phyloP scores from a whole-genome alignment of 2,113 vertebrate species.

The Colaptes auratus region DNA sequence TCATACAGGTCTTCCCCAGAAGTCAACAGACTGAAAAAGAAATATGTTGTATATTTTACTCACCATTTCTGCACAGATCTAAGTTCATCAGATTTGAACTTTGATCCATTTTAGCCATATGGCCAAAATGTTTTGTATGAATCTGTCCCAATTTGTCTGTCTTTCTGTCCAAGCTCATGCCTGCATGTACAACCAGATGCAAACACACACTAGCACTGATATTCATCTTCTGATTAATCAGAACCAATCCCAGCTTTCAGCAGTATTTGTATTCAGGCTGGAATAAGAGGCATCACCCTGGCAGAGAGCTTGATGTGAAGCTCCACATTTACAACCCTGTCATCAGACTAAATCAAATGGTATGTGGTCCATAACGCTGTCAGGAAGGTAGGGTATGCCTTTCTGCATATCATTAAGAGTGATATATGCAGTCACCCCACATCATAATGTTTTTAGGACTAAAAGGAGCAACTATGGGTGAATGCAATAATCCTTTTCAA shows the following conservation, averaged over 20 bases:
- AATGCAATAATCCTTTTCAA: conserved; percentile 27
- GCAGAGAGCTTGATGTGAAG: background rate
- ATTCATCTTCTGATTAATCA: background rate
- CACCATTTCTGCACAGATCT: background rate
- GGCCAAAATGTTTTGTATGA: background rate
- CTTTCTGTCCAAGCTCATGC: background rate
- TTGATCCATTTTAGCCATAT: background rate
- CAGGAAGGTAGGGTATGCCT: conserved; percentile 19
- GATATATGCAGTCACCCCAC: conserved; percentile 55
- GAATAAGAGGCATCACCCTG: background rate
- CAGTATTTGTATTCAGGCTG: conserved; percentile 27
- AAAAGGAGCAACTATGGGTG: conserved; percentile 20
- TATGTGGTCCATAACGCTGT: conserved; percentile 49
- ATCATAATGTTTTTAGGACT: conserved; percentile 43
- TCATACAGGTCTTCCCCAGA: background rate
- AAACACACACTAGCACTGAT: background rate
- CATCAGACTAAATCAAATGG: conserved; percentile 52
- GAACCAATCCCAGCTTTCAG: background rate
- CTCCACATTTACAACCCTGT: conserved; percentile 50
- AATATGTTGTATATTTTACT: background rate
- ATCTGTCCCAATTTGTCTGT: background rate
- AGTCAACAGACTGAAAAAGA: background rate
- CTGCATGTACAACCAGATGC: background rate
- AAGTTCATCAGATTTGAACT: background rate
- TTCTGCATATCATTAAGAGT: conserved; percentile 58